These are phyloP conservation scores for Sciaenops ocellatus DNA, from an alignment of 2,797 vertebrate species.

Conservation along the genomic window DNA sequence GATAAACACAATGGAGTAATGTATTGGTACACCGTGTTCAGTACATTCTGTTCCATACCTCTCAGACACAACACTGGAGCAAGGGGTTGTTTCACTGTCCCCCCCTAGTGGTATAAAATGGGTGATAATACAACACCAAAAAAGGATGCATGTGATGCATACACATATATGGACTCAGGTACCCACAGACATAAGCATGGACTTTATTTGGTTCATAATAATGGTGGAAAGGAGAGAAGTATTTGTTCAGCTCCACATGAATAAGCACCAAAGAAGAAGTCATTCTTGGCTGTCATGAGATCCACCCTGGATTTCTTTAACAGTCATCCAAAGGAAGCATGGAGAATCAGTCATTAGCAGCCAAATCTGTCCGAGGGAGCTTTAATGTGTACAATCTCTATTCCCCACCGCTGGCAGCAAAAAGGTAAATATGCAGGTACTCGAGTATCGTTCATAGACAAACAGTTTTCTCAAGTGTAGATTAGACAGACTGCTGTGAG, in stretches of 20 bases:
- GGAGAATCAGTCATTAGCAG: background rate
- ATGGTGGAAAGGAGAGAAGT: background rate
- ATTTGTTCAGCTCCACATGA: background rate
- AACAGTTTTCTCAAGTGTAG: background rate
- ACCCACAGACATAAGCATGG: background rate
- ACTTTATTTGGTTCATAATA: background rate
- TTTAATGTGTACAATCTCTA: background rate
- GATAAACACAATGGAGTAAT: constrained; percentile 16
- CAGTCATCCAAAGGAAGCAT: background rate
- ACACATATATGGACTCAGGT: background rate
- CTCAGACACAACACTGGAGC: background rate
- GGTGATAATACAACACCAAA: background rate
- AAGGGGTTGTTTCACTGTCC: background rate
- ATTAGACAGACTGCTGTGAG: background rate
- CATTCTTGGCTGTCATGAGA: background rate
- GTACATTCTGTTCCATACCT: constrained; percentile 74
- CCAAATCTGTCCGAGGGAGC: background rate
- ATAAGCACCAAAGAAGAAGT: background rate
- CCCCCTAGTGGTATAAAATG: constrained; percentile 57
- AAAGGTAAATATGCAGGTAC: background rate
- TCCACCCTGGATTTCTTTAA: background rate
- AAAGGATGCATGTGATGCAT: constrained; percentile 7
- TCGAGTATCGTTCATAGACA: background rate
- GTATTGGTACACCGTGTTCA: constrained; percentile 66
- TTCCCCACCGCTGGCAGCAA: too few species aligned